Conservation (phyloP, 1,140 invertebrate species). For the Drosophila biarmipes region DNA sequence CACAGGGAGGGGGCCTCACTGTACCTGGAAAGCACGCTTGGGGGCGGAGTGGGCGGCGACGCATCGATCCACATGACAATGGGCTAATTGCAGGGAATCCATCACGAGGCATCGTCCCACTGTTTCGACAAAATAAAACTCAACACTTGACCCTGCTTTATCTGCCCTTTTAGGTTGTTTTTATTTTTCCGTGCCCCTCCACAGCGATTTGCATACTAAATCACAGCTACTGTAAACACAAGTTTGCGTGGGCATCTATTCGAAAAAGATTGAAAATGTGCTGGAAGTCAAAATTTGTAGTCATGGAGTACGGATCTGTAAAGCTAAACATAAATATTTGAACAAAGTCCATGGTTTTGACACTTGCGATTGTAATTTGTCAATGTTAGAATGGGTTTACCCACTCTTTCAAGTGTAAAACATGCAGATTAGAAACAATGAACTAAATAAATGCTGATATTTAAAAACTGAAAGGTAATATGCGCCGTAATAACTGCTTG, state of each 20-base stretch:
- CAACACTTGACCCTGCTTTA: slow-evolving; percentile 31
- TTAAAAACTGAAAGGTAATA: too few relatives aligned
- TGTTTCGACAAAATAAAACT: slow-evolving; percentile 22
- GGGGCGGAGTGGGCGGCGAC: slow-evolving; percentile 36
- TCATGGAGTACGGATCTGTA: neutral
- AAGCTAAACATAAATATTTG: neutral
- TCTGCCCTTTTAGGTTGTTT: neutral
- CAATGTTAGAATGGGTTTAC: too few relatives aligned
- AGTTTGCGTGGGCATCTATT: slow-evolving; percentile 4
- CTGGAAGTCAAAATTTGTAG: neutral
- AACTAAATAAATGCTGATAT: too few relatives aligned
- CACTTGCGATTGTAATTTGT: neutral
- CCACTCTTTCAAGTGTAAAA: too few relatives aligned
- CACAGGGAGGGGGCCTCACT: slow-evolving; percentile 7
- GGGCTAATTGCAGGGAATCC: slow-evolving; percentile 41
- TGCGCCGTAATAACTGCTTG: too few relatives aligned
- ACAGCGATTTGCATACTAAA: slow-evolving; percentile 25
- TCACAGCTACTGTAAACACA: slow-evolving; percentile 23
- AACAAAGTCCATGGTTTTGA: neutral
- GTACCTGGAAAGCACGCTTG: slow-evolving; percentile 25
- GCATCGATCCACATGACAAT: slow-evolving; percentile 42
- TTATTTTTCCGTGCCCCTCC: neutral
- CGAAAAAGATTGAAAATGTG: neutral
- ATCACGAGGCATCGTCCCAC: slow-evolving; percentile 29
- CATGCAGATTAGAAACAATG: too few relatives aligned